These are phyloP conservation scores for Lophochroa leadbeateri DNA, from an alignment of 2,113 vertebrate genomes.

Conservation along the genomic window DNA sequence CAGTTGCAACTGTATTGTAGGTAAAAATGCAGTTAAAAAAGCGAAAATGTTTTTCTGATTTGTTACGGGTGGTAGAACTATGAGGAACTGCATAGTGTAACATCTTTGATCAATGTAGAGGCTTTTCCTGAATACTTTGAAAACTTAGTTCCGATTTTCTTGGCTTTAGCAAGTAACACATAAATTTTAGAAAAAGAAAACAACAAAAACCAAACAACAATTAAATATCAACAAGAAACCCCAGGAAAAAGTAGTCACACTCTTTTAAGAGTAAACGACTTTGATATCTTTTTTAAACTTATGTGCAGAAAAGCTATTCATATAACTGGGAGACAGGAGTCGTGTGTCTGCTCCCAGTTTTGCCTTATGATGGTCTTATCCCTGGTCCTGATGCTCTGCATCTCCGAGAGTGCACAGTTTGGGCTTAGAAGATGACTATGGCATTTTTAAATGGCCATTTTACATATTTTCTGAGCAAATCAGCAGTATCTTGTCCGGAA, in stretches of 20 bases:
- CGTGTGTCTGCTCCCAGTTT: fast-evolving
- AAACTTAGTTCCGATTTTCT: not conserved
- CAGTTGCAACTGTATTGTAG: not conserved
- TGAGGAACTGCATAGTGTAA: not conserved
- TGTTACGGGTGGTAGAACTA: not conserved
- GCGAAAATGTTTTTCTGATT: not conserved
- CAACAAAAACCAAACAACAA: not conserved
- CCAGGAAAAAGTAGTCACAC: not conserved
- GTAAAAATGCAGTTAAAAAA: not conserved
- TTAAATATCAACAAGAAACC: not conserved
- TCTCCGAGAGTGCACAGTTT: not conserved
- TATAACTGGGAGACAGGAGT: not conserved
- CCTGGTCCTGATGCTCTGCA: fast-evolving
- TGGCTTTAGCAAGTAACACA: not conserved
- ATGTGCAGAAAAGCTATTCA: not conserved
- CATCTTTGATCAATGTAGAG: not conserved
- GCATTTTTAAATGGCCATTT: not conserved
- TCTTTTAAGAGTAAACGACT: not conserved
- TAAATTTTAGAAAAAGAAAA: not conserved
- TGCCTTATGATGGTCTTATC: not conserved
- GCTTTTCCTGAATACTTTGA: not conserved
- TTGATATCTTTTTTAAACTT: not conserved
- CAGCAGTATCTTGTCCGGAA: not conserved
- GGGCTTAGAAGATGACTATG: not conserved
- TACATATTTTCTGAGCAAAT: not conserved